These are phyloP conservation scores for Eulemur albifrons DNA, from an alignment of 2,797 vertebrate species.

Conservation along the genomic window DNA sequence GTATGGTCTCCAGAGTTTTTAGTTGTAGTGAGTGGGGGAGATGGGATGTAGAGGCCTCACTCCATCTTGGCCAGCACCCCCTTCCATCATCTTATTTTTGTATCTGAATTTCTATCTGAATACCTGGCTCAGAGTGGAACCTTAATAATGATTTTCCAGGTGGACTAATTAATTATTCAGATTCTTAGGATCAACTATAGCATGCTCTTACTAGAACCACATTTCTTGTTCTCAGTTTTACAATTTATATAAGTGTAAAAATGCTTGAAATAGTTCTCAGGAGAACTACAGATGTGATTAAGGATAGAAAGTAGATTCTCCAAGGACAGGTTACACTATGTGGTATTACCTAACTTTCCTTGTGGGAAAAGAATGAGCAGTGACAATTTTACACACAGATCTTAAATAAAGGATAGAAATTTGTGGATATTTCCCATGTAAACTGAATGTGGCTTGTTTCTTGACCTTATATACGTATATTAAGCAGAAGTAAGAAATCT, in stretches of 20 bases:
- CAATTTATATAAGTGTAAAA: constrained; percentile 5
- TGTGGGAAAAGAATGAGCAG: not conserved
- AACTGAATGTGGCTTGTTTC: not conserved
- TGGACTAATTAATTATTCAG: constrained; percentile 1
- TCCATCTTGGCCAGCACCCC: not conserved
- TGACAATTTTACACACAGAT: not conserved
- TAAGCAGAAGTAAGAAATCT: constrained; percentile 12
- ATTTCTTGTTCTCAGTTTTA: constrained; percentile 21
- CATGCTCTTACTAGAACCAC: not conserved
- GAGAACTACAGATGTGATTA: constrained; percentile 1
- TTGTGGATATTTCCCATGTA: not conserved
- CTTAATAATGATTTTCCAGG: not conserved
- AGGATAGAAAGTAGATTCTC: not conserved
- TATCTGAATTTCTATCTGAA: not conserved
- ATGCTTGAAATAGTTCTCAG: not conserved
- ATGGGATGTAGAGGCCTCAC: not conserved
- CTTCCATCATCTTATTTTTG: not conserved
- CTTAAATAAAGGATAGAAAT: not conserved
- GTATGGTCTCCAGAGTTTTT: not conserved
- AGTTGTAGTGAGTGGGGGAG: not conserved
- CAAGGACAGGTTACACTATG: not conserved
- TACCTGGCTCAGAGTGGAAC: not conserved
- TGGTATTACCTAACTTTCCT: not conserved
- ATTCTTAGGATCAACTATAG: not conserved
- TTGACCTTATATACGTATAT: not conserved